Evolutionary conservation across 1,140 invertebrate species (phyloP), one percentile per base, ranked within the genome.

Genomic region (Bradynema listronoti): DNA sequence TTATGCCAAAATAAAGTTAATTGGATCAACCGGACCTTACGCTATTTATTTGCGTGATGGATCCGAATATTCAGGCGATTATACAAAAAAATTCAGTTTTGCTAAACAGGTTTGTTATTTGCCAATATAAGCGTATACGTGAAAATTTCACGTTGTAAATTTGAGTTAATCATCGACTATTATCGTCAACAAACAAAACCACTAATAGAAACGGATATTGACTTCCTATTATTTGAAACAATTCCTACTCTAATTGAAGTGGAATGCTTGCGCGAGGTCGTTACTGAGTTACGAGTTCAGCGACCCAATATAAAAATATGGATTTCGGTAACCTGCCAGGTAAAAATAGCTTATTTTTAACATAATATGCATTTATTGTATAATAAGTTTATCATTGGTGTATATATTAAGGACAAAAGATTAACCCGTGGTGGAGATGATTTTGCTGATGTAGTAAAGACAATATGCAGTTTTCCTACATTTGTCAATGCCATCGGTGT

Each of bases 11-110:
- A 50, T 57, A 22, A 16, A 36, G 22, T 39, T 65, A 14, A 60
- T 51, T 24, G 91, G 88, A 6, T 90, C 89, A 0, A 85, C 92
- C 36, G 90, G 91, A 0, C 88, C 91, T 0, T 93, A 90, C 73
- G 91, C 89, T 0, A 89, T 90, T 3, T 85, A 84, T 63, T 80
- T 91, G 3, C 85, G 87, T 70, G 88, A 94, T 79, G 86, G 86
- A 19, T 92, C 90, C 0, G 91, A 94, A 79, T 95, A 92, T 73
- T 85, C 83, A 39, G 91, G 91, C 22, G 83, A 81, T 56, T 94
- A 93, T 75, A 84, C 86, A 0, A 84, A 86, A 43, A 82, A 77
- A 0, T 83, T 88, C 5, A 80, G 85, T 27, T 59, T 66, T 42
- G 19, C 63, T 51, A 19, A 41, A 54, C 63, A 59, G 30, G 63